Evolutionary conservation across 2,888 invertebrate species (phyloP).

Genomic region (Stictocephala bisonia): DNA sequence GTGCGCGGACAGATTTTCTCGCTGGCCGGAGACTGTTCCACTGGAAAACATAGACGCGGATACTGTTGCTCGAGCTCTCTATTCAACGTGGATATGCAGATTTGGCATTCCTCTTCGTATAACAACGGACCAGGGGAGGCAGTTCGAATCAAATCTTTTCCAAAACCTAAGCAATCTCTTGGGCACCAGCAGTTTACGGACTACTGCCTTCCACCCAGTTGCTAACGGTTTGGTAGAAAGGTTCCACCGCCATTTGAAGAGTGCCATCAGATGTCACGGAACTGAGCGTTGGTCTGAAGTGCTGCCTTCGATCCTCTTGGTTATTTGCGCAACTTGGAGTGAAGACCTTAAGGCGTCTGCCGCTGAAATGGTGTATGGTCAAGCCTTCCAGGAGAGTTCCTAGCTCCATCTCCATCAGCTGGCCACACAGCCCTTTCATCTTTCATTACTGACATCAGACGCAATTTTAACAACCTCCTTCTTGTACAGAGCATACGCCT

Average conservation of each 20-base stretch:
- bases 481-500: too few species aligned
- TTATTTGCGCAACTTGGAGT: conserved; percentile 35
- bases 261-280: conserved; percentile 20
- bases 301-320: conserved; percentile 39
- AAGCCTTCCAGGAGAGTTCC: conserved; percentile 6
- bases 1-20: conserved; percentile 61
- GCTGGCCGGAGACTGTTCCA: conserved; percentile 64
- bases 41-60: conserved; percentile 63
- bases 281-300: conserved; percentile 6
- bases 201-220: conserved; percentile 42
- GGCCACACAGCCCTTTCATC: too few species aligned
- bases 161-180: neutral
- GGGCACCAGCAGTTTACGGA: neutral
- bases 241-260: conserved; percentile 46
- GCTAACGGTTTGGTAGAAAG: conserved; percentile 44
- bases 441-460: too few species aligned
- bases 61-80: conserved; percentile 61
- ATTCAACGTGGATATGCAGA: neutral
- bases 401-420: too few species aligned
- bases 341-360: conserved; percentile 33
- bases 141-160: neutral
- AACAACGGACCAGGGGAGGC: conserved; percentile 55
- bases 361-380: conserved; percentile 11
- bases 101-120: conserved; percentile 16
- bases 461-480: too few species aligned